Base-by-base conservation (phyloP, 1,140 invertebrate species). In the Ctenoplectra terminalis region DNA sequence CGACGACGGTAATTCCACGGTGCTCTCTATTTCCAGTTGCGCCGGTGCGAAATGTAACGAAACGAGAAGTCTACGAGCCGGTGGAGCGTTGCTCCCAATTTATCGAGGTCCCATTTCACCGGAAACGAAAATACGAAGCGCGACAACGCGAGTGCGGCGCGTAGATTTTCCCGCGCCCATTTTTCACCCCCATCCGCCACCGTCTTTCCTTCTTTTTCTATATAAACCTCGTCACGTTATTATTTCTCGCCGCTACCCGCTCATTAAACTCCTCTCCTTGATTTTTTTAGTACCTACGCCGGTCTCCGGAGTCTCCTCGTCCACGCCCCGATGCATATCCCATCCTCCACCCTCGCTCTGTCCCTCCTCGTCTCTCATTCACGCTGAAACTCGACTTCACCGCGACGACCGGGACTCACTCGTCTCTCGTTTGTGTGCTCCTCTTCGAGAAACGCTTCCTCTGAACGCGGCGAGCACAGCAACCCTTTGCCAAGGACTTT, bases 191-290 rank as follows among this genome's bases (percentile, higher is more conserved):
- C 6, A n/a, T 9, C 26, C 7, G 11, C 46, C 34, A 50, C 29
- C 11, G 26, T 48, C 37, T 58, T 61, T 61, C 29, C 15, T 37
- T 37, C 31, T 60, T 78, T 80, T 80, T 80, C 43, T 77, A 61
- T 72, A 81, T 75, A 71, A 74, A 69, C 76, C 78, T 67, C 74
- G 74, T 48, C 69, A 71, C 85, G 75, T 61, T 82, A 87, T 83
- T 83, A 86, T 83, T 87, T 86, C 80, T 78, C 69, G 71, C 70
- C 71, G 85, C 74, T 61, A 75, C 84, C 60, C 84, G 81, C 84
- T 87, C 84, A 72, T 87, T 87, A 87, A 82, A 79, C 71, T 83
- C 71, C 84, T 82, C 81, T 86, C 79, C 84, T 85, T 86, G 80
- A 83, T 86, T 79, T 87, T 87, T 80, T 69, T 72, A 87, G 82